Evolutionary conservation across 2,113 vertebrate species (phyloP).

Genomic region (Bubalus kerabau): DNA sequence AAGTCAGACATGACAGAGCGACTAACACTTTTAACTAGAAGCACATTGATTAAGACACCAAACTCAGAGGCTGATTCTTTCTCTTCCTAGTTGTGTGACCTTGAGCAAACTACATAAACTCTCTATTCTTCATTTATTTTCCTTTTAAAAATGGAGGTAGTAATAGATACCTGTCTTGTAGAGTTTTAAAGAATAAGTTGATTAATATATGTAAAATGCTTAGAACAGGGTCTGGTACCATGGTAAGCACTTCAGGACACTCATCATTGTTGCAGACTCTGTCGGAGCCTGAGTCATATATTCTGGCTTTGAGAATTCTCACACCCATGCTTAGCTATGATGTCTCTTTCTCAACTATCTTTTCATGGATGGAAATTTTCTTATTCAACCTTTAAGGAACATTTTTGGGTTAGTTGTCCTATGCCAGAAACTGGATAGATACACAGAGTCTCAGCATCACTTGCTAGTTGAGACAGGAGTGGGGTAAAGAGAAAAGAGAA

Average conservation of each 20-base stretch:
- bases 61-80: not conserved
- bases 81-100: not conserved
- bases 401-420: fast-evolving
- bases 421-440: not conserved
- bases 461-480: not conserved
- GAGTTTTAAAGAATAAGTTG: not conserved
- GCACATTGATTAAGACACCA: not conserved
- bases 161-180: not conserved
- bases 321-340: not conserved
- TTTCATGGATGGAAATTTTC: not conserved
- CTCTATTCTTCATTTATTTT: not conserved
- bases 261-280: not conserved
- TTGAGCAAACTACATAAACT: not conserved
- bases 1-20: not conserved
- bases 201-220: not conserved
- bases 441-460: not conserved
- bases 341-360: not conserved
- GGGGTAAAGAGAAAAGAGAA: not conserved
- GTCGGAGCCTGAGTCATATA: not conserved
- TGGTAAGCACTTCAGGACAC: not conserved
- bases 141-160: not conserved
- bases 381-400: not conserved
- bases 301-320: not conserved
- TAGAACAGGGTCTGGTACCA: not conserved
- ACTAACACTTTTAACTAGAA: not conserved